phyloP scores from a whole-genome alignment of 2,888 invertebrate genomes.

The Drosophila anomalata region DNA sequence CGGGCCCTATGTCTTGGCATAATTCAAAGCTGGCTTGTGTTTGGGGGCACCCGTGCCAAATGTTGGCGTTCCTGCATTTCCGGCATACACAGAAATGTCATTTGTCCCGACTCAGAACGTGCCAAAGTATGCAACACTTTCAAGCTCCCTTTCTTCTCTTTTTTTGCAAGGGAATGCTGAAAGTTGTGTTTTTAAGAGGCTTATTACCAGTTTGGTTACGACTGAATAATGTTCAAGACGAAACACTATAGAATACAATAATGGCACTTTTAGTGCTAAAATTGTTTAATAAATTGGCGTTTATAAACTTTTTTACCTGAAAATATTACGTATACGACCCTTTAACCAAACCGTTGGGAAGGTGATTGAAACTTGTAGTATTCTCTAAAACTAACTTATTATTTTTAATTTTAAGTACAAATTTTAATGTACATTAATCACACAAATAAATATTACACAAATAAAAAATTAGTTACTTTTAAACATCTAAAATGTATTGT shows the following conservation, averaged over 20 bases:
- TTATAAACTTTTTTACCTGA: not conserved
- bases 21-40: slow-evolving; percentile 30
- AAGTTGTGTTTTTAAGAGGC: slow-evolving; percentile 25
- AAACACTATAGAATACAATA: not conserved
- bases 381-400: too few relatives aligned
- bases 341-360: not conserved
- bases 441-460: too few relatives aligned
- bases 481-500: too few relatives aligned
- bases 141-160: slow-evolving; percentile 5
- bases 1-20: slow-evolving; percentile 4
- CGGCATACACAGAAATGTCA: slow-evolving; percentile 47
- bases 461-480: too few relatives aligned
- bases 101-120: slow-evolving; percentile 35
- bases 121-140: slow-evolving; percentile 43
- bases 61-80: slow-evolving; percentile 40
- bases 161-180: slow-evolving; percentile 12
- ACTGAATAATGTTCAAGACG: slow-evolving; percentile 8
- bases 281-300: not conserved
- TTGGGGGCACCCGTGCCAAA: slow-evolving; percentile 9
- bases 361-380: too few relatives aligned
- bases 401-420: too few relatives aligned
- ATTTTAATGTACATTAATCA: too few relatives aligned
- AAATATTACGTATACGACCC: slow-evolving; percentile 1
- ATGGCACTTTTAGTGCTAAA: not conserved
- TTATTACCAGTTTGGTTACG: slow-evolving; percentile 23